Conservation (phyloP, 1,140 invertebrate species). For the Adoxophyes honmai region DNA sequence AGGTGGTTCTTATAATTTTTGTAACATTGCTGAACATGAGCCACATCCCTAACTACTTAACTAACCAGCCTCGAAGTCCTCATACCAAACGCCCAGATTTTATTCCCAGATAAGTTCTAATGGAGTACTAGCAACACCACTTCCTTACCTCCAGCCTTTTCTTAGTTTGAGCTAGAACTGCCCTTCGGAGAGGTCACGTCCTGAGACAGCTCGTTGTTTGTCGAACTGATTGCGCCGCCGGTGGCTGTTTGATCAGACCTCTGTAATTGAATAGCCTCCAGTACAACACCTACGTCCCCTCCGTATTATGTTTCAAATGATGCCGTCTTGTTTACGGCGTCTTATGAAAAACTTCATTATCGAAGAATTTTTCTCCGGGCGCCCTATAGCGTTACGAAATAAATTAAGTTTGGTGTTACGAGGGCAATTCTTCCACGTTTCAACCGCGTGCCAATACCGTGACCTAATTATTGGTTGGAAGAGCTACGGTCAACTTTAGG, state of each 20-base stretch:
- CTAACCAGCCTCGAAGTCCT: no score
- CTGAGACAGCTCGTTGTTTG: not conserved
- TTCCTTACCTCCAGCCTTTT: no score
- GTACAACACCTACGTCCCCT: not conserved
- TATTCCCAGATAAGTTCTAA: no score
- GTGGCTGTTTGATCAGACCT: constrained; percentile 1
- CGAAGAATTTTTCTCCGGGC: constrained; percentile 5
- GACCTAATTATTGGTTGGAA: no score
- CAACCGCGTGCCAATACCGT: no score
- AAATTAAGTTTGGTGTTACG: constrained; percentile 10
- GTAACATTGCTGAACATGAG: no score
- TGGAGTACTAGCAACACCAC: no score
- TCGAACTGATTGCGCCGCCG: not conserved
- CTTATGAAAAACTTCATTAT: not conserved
- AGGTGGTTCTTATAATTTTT: no score
- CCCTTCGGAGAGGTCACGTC: not conserved
- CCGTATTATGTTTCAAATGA: constrained; percentile 14
- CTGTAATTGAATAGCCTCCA: constrained; percentile 5
- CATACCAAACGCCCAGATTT: no score
- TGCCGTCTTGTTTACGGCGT: constrained; percentile 10
- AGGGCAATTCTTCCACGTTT: no score
- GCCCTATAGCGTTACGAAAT: constrained; percentile 6
- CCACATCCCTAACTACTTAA: no score
- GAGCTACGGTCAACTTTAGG: no score
- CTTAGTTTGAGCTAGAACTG: not conserved